Evolutionary conservation across 2,797 vertebrate species (phyloP).

Genomic region (Trematomus bernacchii): DNA sequence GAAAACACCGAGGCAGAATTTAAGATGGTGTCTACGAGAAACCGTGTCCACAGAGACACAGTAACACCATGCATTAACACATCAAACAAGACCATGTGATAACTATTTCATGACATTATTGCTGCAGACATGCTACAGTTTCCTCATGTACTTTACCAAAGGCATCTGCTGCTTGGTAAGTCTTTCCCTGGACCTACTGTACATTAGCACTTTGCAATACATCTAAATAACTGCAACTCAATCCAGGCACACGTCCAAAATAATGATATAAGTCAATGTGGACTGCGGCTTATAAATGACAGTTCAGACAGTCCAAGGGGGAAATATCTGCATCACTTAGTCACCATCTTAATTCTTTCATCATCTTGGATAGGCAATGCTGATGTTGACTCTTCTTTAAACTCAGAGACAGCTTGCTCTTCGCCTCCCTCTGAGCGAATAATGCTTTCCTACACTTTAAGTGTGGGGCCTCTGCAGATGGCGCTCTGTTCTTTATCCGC

Average conservation of each 20-base stretch:
- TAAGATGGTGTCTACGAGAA: slow-evolving; percentile 13
- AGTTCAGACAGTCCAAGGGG: slow-evolving; percentile 50
- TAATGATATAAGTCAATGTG: slow-evolving; percentile 61
- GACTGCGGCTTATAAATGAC: slow-evolving; percentile 60
- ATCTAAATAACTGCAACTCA: slow-evolving; percentile 62
- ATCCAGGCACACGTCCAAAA: slow-evolving; percentile 63
- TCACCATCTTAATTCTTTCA: slow-evolving; percentile 28
- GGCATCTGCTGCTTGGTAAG: slow-evolving; percentile 40
- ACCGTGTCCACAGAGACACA: slow-evolving; percentile 22
- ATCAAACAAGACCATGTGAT: slow-evolving; percentile 31
- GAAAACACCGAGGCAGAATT: slow-evolving; percentile 42
- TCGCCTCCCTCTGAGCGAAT: slow-evolving; percentile 47
- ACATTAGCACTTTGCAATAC: slow-evolving; percentile 58
- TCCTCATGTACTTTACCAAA: slow-evolving; percentile 32
- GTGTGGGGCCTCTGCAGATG: slow-evolving; percentile 47
- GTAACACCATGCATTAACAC: slow-evolving; percentile 21
- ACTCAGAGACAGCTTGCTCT: slow-evolving; percentile 52
- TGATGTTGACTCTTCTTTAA: slow-evolving; percentile 49
- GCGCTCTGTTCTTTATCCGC: slow-evolving; percentile 36
- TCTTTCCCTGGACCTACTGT: slow-evolving; percentile 38
- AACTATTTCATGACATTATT: slow-evolving; percentile 21
- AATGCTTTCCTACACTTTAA: slow-evolving; percentile 46
- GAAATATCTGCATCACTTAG: slow-evolving; percentile 60
- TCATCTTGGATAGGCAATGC: slow-evolving; percentile 28
- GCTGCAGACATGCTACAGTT: slow-evolving; percentile 15